Evolutionary conservation across 2,888 invertebrate genomes (phyloP).

Genomic region (Ethmia dodecea): DNA sequence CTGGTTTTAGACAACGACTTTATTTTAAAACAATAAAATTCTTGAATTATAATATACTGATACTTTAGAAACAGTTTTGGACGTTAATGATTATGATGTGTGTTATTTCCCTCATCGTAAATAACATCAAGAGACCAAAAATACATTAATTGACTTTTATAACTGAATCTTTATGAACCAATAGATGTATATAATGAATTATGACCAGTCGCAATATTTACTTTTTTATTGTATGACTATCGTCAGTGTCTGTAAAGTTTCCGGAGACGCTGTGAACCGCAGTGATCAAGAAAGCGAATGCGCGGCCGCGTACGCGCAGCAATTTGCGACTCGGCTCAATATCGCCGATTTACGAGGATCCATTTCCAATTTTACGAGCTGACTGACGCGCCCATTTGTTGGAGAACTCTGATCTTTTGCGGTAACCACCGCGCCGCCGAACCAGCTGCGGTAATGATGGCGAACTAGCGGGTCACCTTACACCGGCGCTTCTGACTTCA

Average conservation of each 20-base stretch:
- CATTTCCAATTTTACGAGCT: slow-evolving; percentile 63
- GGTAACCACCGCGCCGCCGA: slow-evolving; percentile 18
- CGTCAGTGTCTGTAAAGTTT: slow-evolving; percentile 30
- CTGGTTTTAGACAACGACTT: slow-evolving; percentile 23
- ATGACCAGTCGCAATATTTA: slow-evolving; percentile 7
- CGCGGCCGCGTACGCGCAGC: slow-evolving; percentile 53
- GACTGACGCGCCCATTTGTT: slow-evolving; percentile 47
- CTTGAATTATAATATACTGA: slow-evolving; percentile 12
- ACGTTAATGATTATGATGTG: slow-evolving; percentile 12
- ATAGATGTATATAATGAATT: slow-evolving; percentile 2
- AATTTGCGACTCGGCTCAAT: slow-evolving; percentile 58
- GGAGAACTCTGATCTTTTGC: slow-evolving; percentile 37
- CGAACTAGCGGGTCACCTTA: slow-evolving; percentile 30
- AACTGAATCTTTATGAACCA: not conserved
- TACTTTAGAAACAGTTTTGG: not conserved
- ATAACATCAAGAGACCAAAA: slow-evolving; percentile 4
- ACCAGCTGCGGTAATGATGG: slow-evolving; percentile 26
- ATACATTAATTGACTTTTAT: slow-evolving; percentile 5
- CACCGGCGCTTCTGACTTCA: slow-evolving; percentile 32
- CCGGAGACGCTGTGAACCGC: slow-evolving; percentile 26
- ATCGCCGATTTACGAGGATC: slow-evolving; percentile 61
- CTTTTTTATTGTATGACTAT: slow-evolving; percentile 14
- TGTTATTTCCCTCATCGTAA: slow-evolving; percentile 8
- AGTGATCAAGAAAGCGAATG: slow-evolving; percentile 51
- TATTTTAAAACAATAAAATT: slow-evolving; percentile 33